Conservation (phyloP, 2,797 vertebrate species). For the Phylloscopus collybita region DNA sequence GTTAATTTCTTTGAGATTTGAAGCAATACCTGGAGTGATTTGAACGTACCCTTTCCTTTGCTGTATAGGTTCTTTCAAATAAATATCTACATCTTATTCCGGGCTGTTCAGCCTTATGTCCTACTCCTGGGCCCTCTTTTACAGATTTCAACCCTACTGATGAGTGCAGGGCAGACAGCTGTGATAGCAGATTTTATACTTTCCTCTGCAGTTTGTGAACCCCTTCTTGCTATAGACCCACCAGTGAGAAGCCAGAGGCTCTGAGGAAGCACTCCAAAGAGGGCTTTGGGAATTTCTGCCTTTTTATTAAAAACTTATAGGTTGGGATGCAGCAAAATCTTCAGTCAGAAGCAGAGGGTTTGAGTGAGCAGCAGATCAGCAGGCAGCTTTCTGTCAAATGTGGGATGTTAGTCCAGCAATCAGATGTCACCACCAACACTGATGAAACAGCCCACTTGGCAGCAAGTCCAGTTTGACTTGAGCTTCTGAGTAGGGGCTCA, state of each 20-base stretch:
- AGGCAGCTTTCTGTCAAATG: neutral
- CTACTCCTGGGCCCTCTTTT: neutral
- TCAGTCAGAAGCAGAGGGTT: neutral
- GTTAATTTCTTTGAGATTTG: constrained; percentile 7
- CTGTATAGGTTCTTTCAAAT: neutral
- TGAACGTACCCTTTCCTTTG: neutral
- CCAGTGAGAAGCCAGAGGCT: neutral
- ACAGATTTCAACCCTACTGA: neutral
- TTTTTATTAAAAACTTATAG: neutral
- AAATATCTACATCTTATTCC: neutral
- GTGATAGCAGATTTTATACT: neutral
- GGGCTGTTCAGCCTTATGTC: neutral
- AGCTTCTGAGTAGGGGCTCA: neutral
- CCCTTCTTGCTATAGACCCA: neutral
- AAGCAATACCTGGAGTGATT: neutral
- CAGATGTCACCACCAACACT: neutral
- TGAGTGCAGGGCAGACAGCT: neutral
- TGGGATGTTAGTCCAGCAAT: neutral
- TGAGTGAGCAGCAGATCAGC: neutral
- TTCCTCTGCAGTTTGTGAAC: neutral
- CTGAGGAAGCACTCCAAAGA: neutral
- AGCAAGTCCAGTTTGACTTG: neutral
- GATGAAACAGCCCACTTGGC: neutral
- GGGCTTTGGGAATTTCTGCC: neutral
- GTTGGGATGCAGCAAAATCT: neutral